phyloP scores from a whole-genome alignment of 2,888 invertebrate species.

The Apoda limacodes region DNA sequence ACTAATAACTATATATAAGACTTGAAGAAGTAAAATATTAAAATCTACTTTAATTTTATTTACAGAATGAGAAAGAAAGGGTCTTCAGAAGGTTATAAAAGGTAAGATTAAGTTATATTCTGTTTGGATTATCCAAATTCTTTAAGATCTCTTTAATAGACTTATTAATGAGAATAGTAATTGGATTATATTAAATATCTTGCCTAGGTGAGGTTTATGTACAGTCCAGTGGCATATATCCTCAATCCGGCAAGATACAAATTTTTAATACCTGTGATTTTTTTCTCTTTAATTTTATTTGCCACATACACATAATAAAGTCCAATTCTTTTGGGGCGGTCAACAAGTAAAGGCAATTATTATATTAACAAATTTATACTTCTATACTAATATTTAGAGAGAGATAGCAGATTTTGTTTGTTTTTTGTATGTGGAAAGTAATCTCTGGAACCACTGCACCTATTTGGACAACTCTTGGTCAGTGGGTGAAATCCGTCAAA shows the following conservation, averaged over 20 bases:
- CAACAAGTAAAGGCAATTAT: too few species aligned
- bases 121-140: conserved; percentile 15
- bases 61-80: background rate
- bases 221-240: conserved; percentile 41
- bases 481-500: too few species aligned
- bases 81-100: background rate
- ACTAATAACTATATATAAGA: background rate
- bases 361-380: too few species aligned
- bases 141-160: conserved; percentile 13
- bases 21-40: background rate
- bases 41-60: conserved; percentile 4
- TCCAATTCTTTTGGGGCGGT: too few species aligned
- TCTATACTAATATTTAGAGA: too few species aligned
- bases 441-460: too few species aligned
- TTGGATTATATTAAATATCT: conserved; percentile 47
- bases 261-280: too few species aligned
- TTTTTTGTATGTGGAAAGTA: too few species aligned
- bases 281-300: too few species aligned
- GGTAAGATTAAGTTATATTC: conserved; percentile 8
- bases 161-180: conserved; percentile 36
- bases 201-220: conserved; percentile 64
- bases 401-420: too few species aligned
- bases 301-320: too few species aligned
- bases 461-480: too few species aligned
- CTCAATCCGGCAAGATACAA: conserved; percentile 66